A percentile compares a stretch with the other conserved stretches of the same genome.
These are phyloP conservation scores for Odontophorus gujanensis DNA, from an alignment of 2,113 vertebrate genomes.

Conservation along the genomic window DNA sequence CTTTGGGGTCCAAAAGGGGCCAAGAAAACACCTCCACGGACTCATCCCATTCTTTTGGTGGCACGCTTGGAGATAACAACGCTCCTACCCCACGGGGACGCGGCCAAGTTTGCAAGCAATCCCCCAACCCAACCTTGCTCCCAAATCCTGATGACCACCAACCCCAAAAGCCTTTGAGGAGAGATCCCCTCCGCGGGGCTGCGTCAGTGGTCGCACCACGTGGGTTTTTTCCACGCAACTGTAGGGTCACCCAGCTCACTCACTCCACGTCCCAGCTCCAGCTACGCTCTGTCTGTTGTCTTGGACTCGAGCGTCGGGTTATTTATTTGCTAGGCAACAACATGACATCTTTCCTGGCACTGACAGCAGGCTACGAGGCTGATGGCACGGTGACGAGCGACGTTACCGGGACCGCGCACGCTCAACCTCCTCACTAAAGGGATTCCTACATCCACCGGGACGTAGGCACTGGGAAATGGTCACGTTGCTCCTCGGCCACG, in stretches of 20 bases:
- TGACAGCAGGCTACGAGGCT: neutral
- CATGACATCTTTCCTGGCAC: slow-evolving; percentile 24
- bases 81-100: rapidly evolving
- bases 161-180: neutral
- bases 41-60: rapidly evolving
- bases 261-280: neutral
- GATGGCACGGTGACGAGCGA: neutral
- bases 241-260: neutral
- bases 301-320: neutral
- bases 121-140: neutral
- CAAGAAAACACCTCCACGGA: rapidly evolving
- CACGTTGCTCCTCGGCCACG: rapidly evolving
- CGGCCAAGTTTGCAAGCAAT: rapidly evolving
- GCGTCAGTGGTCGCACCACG: rapidly evolving
- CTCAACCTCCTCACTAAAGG: neutral
- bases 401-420: neutral
- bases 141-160: rapidly evolving
- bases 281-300: neutral
- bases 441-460: neutral
- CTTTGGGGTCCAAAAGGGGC: rapidly evolving
- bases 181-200: rapidly evolving
- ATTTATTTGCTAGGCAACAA: slow-evolving; percentile 41
- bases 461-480: rapidly evolving
- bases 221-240: neutral
- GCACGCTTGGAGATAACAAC: neutral